Conservation (phyloP, 2,888 invertebrate species). For the Polia nebulosa region DNA sequence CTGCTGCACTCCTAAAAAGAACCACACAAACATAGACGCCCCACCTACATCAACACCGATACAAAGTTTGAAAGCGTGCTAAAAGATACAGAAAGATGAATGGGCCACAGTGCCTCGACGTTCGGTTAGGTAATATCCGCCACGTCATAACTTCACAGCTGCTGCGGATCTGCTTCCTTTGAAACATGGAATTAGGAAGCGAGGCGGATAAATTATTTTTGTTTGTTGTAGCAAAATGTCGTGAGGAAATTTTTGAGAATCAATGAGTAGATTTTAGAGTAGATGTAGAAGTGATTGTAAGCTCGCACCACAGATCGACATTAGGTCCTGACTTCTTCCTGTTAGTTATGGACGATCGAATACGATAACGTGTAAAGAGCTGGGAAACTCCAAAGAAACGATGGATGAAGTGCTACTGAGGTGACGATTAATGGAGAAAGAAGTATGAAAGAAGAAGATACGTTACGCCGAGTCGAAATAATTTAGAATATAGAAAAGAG, state of each 20-base stretch:
- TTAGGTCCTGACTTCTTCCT: too few species aligned
- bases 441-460: too few species aligned
- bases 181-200: conserved; percentile 67
- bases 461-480: too few species aligned
- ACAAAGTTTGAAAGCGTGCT: conserved; percentile 61
- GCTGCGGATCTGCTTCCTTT: conserved; percentile 79
- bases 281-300: too few species aligned
- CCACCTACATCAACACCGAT: conserved; percentile 34
- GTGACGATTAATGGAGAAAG: too few species aligned
- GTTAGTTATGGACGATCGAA: too few species aligned
- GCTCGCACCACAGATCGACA: too few species aligned
- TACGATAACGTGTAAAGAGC: too few species aligned
- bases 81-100: conserved; percentile 73
- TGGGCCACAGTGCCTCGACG: conserved; percentile 68
- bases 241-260: background rate
- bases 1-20: background rate
- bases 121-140: conserved; percentile 84
- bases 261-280: too few species aligned
- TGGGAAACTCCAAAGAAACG: too few species aligned
- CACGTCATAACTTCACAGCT: conserved; percentile 84
- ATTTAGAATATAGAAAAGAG: too few species aligned
- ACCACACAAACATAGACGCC: conserved; percentile 18
- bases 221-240: conserved; percentile 7
- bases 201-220: conserved; percentile 46
- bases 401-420: too few species aligned